Base-by-base conservation (phyloP, 2,888 invertebrate genomes). In the Pteria penguin region DNA sequence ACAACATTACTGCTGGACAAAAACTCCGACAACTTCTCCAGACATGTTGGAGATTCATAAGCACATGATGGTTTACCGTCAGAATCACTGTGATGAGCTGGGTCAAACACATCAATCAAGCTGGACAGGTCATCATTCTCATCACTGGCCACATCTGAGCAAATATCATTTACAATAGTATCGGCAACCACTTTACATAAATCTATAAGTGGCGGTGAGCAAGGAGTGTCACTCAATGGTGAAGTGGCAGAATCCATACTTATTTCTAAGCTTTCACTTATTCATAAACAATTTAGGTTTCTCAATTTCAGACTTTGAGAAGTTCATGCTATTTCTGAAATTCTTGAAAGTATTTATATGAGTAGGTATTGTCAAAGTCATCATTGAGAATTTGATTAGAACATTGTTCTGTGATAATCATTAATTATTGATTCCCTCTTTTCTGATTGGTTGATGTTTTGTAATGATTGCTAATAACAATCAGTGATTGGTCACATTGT, bases 121-220 rank as follows among this genome's bases (percentile, higher is more conserved):
- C 33, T 58, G 54, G 55, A 62, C 26, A 72, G 58, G 58, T 72
- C 65, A 22, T 72, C 65, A 8, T 72, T 66, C n/a, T n/a, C n/a
- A n/a, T n/a, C n/a, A n/a, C n/a, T n/a, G n/a, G n/a, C n/a, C 0
- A 33, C 33, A 52, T 72, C 65, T 0, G 24, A 27, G 31, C 33
- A 27, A 18, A 62, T 62, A 5, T 71, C 71, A 0, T 71, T 62
- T 26, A 62, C 32, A 24, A 72, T 57, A 2, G 65, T 58, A 22
- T 36, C 58, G 8, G 65, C 72, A 3, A 72, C 65, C 4, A 72
- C 65, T 24, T 66, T 62, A 18, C 14, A 26, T 18, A 65, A 22
- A 4, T 65, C 26, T 14, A 65, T 32, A 18, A 24, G 4, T 18
- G 22, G 65, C 18, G n/a, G n/a, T n/a, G n/a, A n/a, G 31, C 27